These are phyloP conservation scores for Nineta flava DNA, from an alignment of 2,888 invertebrate species.

Conservation along the genomic window DNA sequence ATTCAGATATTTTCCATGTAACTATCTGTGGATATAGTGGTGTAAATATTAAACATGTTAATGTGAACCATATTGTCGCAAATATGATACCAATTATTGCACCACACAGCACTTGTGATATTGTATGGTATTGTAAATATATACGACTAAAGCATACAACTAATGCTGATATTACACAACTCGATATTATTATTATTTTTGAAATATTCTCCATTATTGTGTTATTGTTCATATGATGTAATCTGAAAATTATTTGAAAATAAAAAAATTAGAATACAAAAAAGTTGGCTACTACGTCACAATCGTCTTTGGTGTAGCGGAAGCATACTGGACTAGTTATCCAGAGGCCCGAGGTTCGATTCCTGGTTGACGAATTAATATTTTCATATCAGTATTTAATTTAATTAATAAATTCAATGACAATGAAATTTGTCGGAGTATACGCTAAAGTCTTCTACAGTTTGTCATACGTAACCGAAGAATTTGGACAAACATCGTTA, in stretches of 20 bases:
- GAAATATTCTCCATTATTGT: conserved; percentile 60
- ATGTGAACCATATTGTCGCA: conserved; percentile 66
- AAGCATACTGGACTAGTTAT: no score
- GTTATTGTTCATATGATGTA: conserved; percentile 69
- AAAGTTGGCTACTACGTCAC: no score
- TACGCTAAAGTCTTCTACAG: no score
- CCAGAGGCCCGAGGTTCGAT: no score
- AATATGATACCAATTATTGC: conserved; percentile 53
- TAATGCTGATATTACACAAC: conserved; percentile 39
- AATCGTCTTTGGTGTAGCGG: no score
- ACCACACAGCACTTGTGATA: conserved; percentile 67
- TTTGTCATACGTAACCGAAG: no score
- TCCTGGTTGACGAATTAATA: no score
- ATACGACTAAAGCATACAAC: conserved; percentile 56
- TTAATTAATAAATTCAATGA: no score
- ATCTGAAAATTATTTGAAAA: conserved; percentile 33
- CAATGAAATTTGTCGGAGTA: no score
- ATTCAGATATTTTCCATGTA: conserved; percentile 69
- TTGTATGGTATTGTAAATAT: conserved; percentile 75
- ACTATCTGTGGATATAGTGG: conserved; percentile 74
- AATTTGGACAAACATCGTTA: no score
- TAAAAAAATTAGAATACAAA: not conserved
- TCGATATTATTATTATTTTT: conserved; percentile 46
- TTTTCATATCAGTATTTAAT: no score
- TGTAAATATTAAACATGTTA: conserved; percentile 65